Conservation (phyloP, 2,113 vertebrate genomes). For the Dinomys branickii region DNA sequence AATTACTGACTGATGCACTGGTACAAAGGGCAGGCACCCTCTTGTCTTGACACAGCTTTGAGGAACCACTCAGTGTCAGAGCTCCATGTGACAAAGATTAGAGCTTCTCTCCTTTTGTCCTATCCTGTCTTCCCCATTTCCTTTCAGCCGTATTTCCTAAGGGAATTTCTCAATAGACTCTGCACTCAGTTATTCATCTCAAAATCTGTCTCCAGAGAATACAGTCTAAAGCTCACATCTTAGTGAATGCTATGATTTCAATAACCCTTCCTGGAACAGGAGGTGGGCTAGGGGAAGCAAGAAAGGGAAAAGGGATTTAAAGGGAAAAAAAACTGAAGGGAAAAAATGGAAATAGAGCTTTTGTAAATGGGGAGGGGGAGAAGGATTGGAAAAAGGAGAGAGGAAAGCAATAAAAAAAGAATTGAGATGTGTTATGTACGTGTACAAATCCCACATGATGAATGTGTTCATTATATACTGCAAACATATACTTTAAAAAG, state of each 20-base stretch:
- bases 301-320: background rate
- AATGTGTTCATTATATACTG: background rate
- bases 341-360: background rate
- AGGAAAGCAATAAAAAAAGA: background rate
- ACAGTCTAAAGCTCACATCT: background rate
- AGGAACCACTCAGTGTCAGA: background rate
- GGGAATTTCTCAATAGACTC: background rate
- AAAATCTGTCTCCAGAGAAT: conserved; percentile 16
- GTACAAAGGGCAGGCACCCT: background rate
- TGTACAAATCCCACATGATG: background rate
- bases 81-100: background rate
- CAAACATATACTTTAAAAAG: background rate
- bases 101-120: background rate
- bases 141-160: background rate
- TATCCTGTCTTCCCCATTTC: background rate
- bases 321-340: background rate
- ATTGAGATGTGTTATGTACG: background rate
- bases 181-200: background rate
- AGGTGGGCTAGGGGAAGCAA: background rate
- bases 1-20: background rate
- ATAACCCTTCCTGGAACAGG: background rate
- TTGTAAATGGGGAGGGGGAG: background rate
- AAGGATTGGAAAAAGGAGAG: background rate
- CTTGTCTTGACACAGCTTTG: background rate
- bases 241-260: background rate